Evolutionary conservation across 1,140 invertebrate genomes (phyloP).

Genomic region (Cotesia typhae): DNA sequence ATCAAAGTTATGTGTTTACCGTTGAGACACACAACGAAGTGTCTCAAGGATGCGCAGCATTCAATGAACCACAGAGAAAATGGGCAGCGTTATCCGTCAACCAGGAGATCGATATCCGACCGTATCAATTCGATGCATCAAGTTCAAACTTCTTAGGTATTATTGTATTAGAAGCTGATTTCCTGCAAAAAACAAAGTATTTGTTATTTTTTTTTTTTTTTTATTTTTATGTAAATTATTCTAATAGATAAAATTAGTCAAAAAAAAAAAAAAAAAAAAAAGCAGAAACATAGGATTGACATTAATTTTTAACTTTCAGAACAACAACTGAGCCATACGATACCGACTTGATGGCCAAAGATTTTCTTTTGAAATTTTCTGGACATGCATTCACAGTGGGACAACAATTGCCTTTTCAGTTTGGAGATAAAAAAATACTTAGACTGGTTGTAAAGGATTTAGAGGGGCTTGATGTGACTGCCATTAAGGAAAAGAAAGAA

Average conservation of each 20-base stretch:
- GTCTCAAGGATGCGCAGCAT: conserved; percentile 82
- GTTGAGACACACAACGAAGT: conserved; percentile 79
- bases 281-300: conserved; percentile 41
- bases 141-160: conserved; percentile 83
- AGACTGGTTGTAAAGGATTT: conserved; percentile 86
- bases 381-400: conserved; percentile 91
- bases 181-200: conserved; percentile 92
- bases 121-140: conserved; percentile 79
- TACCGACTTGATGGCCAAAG: conserved; percentile 93
- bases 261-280: not conserved
- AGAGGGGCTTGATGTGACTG: conserved; percentile 86
- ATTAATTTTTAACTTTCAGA: conserved; percentile 65
- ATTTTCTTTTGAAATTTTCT: conserved; percentile 90
- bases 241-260: not conserved
- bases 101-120: conserved; percentile 85
- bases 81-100: conserved; percentile 94
- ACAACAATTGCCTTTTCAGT: conserved; percentile 89
- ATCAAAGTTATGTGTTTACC: conserved; percentile 87
- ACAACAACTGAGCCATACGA: conserved; percentile 89
- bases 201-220: conserved; percentile 27
- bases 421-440: conserved; percentile 89
- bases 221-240: not conserved
- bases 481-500: conserved; percentile 78
- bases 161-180: conserved; percentile 90
- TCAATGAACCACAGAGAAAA: conserved; percentile 92